These are phyloP conservation scores for Glaucopsyche alexis DNA, from an alignment of 2,888 invertebrate species.

Conservation along the genomic window DNA sequence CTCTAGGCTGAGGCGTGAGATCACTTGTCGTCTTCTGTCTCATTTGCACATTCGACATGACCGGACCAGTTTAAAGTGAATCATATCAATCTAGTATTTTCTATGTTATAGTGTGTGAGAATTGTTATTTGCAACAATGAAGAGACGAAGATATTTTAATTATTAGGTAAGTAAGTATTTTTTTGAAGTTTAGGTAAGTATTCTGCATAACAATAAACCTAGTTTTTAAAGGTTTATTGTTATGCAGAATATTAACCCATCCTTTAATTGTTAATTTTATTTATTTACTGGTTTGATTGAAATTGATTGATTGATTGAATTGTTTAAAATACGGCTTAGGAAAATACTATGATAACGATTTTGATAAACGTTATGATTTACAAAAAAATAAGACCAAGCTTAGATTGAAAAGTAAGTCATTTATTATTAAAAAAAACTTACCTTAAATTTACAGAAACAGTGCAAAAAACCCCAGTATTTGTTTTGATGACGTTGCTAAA, in stretches of 20 bases:
- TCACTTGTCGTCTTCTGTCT: constrained; percentile 29
- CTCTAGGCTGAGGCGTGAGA: constrained; percentile 8
- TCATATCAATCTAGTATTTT: background rate
- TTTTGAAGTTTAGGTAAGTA: background rate
- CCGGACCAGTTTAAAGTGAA: background rate
- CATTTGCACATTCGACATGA: constrained; percentile 31
- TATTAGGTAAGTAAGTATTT: background rate
- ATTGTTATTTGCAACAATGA: background rate
- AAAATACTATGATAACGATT: too few relatives aligned
- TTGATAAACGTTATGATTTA: too few relatives aligned
- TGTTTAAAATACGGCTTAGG: too few relatives aligned
- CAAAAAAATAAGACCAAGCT: too few relatives aligned
- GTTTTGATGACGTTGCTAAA: constrained; percentile 5
- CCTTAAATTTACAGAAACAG: background rate
- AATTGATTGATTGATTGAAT: too few relatives aligned
- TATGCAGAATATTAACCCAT: too few relatives aligned
- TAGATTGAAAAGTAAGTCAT: too few relatives aligned
- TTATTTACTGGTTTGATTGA: too few relatives aligned
- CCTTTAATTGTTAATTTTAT: too few relatives aligned
- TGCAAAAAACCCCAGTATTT: background rate
- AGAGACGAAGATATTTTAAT: constrained; percentile 9
- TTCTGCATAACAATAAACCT: too few relatives aligned
- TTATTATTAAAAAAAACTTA: too few relatives aligned
- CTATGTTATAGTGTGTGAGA: background rate
- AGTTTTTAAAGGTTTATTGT: too few relatives aligned